Conservation (phyloP, 2,797 vertebrate species). For the Dermochelys coriacea region DNA sequence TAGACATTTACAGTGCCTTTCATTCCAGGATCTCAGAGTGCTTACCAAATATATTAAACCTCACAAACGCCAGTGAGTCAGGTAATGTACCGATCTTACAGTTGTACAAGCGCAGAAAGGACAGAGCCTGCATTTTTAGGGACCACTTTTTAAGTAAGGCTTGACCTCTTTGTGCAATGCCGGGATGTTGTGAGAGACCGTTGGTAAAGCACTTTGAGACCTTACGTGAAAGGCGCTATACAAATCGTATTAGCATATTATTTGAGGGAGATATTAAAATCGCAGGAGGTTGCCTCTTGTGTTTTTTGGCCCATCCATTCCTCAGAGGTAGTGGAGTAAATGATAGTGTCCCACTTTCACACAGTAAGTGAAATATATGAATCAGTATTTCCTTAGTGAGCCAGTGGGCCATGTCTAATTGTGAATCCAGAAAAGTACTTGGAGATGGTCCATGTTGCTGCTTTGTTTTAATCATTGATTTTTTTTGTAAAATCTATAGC, state of each 20-base stretch:
- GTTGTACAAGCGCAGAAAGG: background rate
- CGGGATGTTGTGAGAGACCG: rapidly evolving
- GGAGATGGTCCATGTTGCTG: rapidly evolving
- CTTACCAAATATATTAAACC: background rate
- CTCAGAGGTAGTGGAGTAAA: rapidly evolving
- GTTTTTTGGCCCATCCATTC: rapidly evolving
- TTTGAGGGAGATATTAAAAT: rapidly evolving
- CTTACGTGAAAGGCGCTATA: rapidly evolving
- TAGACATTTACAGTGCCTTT: rapidly evolving
- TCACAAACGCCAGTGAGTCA: background rate
- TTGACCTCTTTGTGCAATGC: background rate
- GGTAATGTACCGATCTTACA: background rate
- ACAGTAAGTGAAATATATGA: rapidly evolving
- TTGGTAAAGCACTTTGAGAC: rapidly evolving
- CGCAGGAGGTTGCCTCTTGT: rapidly evolving
- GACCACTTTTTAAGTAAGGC: background rate
- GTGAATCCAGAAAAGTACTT: rapidly evolving
- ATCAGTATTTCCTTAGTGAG: rapidly evolving
- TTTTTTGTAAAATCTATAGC: background rate
- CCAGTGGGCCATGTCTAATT: rapidly evolving
- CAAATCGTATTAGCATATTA: rapidly evolving
- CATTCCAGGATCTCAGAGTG: background rate
- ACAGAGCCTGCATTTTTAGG: background rate
- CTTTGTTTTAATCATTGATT: rapidly evolving
- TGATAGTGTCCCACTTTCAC: background rate